These are phyloP conservation scores for Syngnathus typhle DNA, from an alignment of 2,113 vertebrate species.

Conservation along the genomic window DNA sequence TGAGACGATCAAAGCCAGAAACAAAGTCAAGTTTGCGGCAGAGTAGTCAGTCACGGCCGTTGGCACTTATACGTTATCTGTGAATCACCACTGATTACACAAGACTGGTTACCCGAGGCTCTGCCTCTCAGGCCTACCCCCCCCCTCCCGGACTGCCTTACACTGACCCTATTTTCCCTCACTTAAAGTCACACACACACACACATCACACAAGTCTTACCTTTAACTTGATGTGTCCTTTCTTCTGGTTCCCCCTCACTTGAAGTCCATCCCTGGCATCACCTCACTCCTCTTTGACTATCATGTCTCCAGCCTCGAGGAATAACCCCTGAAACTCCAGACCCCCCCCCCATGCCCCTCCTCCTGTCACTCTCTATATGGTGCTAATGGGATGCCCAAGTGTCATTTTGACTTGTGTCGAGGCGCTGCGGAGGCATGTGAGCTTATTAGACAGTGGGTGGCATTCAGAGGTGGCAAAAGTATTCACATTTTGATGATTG, in stretches of 20 bases:
- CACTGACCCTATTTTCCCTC: conserved; percentile 52
- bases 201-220: conserved; percentile 46
- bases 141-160: background rate
- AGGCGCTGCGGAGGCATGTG: conserved; percentile 47
- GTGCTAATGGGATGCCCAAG: conserved; percentile 66
- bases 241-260: conserved; percentile 31
- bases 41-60: conserved; percentile 41
- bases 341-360: conserved; percentile 31
- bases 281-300: conserved; percentile 20
- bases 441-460: conserved; percentile 59
- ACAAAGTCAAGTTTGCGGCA: conserved; percentile 28
- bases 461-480: background rate
- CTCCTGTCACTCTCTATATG: conserved; percentile 58
- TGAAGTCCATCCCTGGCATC: conserved; percentile 36
- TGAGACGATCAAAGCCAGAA: conserved; percentile 13
- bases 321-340: conserved; percentile 32
- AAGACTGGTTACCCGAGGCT: conserved; percentile 59
- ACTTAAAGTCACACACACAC: conserved; percentile 62
- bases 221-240: conserved; percentile 35
- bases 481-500: conserved; percentile 4
- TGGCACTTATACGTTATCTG: conserved; percentile 64
- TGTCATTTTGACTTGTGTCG: conserved; percentile 55
- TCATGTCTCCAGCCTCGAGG: conserved; percentile 46
- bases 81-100: conserved; percentile 63
- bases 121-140: conserved; percentile 21